Percentiles rank a stretch among this genome's conserved stretches.
phyloP scores from a whole-genome alignment of 2,113 vertebrate genomes.

The Chaenocephalus aceratus region DNA sequence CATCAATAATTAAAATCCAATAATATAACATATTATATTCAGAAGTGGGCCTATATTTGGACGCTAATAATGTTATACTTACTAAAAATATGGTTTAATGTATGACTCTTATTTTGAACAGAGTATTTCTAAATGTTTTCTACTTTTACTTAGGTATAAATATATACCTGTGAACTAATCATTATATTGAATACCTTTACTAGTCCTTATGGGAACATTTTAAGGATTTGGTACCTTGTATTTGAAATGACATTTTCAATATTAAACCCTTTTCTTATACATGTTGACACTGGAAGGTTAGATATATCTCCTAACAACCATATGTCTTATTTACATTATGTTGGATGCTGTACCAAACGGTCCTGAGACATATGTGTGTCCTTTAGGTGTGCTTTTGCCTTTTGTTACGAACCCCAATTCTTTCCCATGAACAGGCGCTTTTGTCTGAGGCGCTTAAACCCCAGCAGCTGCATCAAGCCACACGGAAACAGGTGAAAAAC shows the following conservation, averaged over 20 bases:
- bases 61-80: too few species aligned
- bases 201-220: neutral
- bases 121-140: too few species aligned
- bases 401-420: conserved; percentile 41
- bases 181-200: neutral
- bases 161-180: too few species aligned
- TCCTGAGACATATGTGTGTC: neutral
- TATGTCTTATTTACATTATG: neutral
- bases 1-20: too few species aligned
- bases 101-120: too few species aligned
- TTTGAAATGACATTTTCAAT: neutral
- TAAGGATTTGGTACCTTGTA: neutral
- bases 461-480: conserved; percentile 7
- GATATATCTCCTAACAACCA: neutral
- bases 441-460: conserved; percentile 68
- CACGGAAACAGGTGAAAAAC: neutral
- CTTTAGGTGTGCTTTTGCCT: conserved; percentile 16
- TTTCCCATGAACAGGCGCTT: conserved; percentile 68
- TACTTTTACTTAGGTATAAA: too few species aligned
- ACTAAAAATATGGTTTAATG: too few species aligned
- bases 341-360: neutral
- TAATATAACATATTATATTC: too few species aligned
- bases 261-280: neutral
- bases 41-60: too few species aligned
- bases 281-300: neutral